Conservation (phyloP, 1,140 invertebrate genomes). For the Parapsyche elsis region DNA sequence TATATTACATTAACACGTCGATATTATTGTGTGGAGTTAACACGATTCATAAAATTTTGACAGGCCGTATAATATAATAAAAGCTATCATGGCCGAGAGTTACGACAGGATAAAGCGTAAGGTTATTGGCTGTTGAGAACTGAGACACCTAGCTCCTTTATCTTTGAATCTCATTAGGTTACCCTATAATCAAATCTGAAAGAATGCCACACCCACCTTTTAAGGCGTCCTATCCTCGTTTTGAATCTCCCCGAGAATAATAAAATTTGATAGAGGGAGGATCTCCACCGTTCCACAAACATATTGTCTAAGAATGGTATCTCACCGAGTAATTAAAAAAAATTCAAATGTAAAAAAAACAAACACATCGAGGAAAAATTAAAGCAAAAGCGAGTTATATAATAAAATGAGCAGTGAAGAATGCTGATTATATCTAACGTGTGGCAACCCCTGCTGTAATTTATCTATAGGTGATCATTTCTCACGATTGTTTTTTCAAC, state of each 20-base stretch:
- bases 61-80: conserved; percentile 33
- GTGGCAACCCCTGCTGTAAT: no score
- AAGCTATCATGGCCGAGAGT: conserved; percentile 44
- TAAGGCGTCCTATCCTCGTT: conserved; percentile 36
- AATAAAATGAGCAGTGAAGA: no score
- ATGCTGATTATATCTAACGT: no score
- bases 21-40: conserved; percentile 8
- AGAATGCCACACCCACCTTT: conserved; percentile 49
- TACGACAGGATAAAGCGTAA: conserved; percentile 25
- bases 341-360: not conserved
- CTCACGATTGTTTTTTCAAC: no score
- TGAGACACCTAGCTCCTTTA: conserved; percentile 47
- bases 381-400: no score
- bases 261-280: not conserved
- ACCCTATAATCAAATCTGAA: conserved; percentile 51
- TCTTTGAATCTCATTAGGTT: conserved; percentile 53
- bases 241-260: conserved; percentile 2
- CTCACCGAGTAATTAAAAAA: not conserved
- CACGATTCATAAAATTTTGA: not conserved
- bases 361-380: not conserved
- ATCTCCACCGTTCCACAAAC: not conserved
- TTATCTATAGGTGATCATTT: no score
- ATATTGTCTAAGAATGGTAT: not conserved
- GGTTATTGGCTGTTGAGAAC: conserved; percentile 29
- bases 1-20: conserved; percentile 1